Evolutionary conservation across 2,797 vertebrate genomes (phyloP), one percentile per base, ranked within the genome.

Genomic region (Adrianichthys oophorus): DNA sequence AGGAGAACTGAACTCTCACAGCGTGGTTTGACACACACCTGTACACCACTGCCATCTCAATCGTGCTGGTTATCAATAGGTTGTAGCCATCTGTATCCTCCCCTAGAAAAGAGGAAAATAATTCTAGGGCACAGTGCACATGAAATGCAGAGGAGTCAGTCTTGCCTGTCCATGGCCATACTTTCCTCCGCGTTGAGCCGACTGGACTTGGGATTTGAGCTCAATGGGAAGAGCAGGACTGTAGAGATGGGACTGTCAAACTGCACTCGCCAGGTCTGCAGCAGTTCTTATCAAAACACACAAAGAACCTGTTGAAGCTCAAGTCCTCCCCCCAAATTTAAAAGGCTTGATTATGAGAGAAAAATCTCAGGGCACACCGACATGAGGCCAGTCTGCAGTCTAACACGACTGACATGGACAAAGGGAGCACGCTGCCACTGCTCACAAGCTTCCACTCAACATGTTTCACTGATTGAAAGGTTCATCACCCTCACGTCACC

Each of bases 41-140:
- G 80, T 96, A 97, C n/a, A 97, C 92, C 3, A 95, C 94, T 0
- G 95, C 94, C 26, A 92, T 92, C 72, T 97, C 95, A 56, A 95
- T 85, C 8, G 93, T 91, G 55, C 95, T 95, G 76, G 93, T 92
- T 21, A 96, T 93, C 4, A 97, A 85, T 15, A 96, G 82, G 15
- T 93, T 94, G 86, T 92, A 94, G 23, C 89, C 74, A 16, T 85
- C 66, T 4, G 49, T 0, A 24, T 77, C 83, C 56, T 42, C 26
- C 18, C 52, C 74, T 90, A 56, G 7, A 65, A 59, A 80, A 84
- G 32, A 42, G 57, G 70, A 80, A 18, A 52, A 46, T 14, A 48
- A 16, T 41, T 41, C 24, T 50, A 50, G 51, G n/a, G 3, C 7
- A 2, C 0, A 4, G 2, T 40, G 56, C 19, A 51, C 12, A 29